A percentile compares a stretch with the other conserved stretches of the same genome.
Conservation (phyloP, 1,140 invertebrate species). For the Mylabris phalerata region DNA sequence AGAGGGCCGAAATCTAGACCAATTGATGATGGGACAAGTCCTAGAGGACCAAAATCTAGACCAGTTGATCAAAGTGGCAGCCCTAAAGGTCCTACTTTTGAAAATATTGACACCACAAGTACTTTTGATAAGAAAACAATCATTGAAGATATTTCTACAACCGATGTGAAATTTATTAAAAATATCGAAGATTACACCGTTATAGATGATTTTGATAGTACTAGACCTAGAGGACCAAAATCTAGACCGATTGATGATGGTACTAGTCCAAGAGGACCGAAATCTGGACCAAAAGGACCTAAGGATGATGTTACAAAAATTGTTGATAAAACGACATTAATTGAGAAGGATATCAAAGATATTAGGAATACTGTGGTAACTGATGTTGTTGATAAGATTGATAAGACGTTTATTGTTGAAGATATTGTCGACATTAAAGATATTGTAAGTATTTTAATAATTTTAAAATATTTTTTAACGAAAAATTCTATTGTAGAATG, state of each 20-base stretch:
- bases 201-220: slow-evolving; percentile 7
- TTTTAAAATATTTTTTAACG: slow-evolving; percentile 1
- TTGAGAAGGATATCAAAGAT: slow-evolving; percentile 34
- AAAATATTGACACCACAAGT: no score
- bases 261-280: background rate
- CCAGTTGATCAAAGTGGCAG: slow-evolving; percentile 2
- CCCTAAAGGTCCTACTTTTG: slow-evolving; percentile 3
- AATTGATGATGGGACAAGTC: slow-evolving; percentile 10
- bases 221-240: background rate
- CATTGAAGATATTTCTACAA: background rate
- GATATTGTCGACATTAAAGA: slow-evolving; percentile 30
- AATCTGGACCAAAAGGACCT: background rate
- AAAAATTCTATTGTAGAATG: slow-evolving; percentile 32
- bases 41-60: slow-evolving; percentile 8
- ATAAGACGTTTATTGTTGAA: slow-evolving; percentile 20
- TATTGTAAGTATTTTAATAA: slow-evolving; percentile 27
- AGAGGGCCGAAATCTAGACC: slow-evolving; percentile 6
- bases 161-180: slow-evolving; percentile 8
- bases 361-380: slow-evolving; percentile 36
- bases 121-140: background rate
- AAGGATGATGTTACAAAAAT: background rate
- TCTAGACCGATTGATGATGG: slow-evolving; percentile 3
- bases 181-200: slow-evolving; percentile 13
- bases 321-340: slow-evolving; percentile 19
- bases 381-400: background rate